phyloP scores from a whole-genome alignment of 2,888 invertebrate genomes.

The Exephanes ischioxanthus region DNA sequence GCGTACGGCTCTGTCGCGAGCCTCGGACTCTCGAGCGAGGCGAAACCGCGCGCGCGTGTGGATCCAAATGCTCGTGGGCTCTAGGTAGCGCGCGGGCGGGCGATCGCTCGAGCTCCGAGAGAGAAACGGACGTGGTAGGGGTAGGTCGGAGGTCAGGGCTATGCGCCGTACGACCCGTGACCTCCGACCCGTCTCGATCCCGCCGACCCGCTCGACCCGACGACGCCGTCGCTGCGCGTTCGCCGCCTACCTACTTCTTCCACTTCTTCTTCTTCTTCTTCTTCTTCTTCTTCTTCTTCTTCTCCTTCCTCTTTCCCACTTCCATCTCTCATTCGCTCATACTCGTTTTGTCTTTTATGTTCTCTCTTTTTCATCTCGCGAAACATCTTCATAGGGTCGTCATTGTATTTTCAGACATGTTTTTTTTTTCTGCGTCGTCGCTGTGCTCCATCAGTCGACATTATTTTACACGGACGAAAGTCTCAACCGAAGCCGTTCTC shows the following conservation, averaged over 20 bases:
- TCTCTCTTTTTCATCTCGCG: slow-evolving; percentile 56
- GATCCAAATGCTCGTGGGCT: slow-evolving; percentile 65
- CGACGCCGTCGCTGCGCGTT: slow-evolving; percentile 67
- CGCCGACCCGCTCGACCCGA: slow-evolving; percentile 78
- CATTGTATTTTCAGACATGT: background rate
- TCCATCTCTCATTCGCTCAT: slow-evolving; percentile 47
- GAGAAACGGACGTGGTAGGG: slow-evolving; percentile 69
- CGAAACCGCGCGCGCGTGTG: slow-evolving; percentile 65
- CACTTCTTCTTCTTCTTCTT: slow-evolving; percentile 32
- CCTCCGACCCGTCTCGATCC: slow-evolving; percentile 82
- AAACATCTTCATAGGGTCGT: slow-evolving; percentile 18
- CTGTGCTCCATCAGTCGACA: background rate
- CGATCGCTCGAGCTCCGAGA: slow-evolving; percentile 71
- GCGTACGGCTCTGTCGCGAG: slow-evolving; percentile 60
- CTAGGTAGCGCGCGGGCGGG: slow-evolving; percentile 66
- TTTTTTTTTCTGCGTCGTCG: background rate
- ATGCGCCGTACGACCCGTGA: slow-evolving; percentile 82
- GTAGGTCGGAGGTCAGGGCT: slow-evolving; percentile 83
- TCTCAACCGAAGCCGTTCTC: background rate
- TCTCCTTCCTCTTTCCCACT: slow-evolving; percentile 39
- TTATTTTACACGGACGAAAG: background rate
- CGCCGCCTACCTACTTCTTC: slow-evolving; percentile 63
- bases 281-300: slow-evolving; percentile 40
- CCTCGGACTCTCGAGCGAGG: slow-evolving; percentile 67
- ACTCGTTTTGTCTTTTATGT: slow-evolving; percentile 47